phyloP scores from a whole-genome alignment of 2,113 vertebrate genomes.

The Pseudorectes ferrugineus region DNA sequence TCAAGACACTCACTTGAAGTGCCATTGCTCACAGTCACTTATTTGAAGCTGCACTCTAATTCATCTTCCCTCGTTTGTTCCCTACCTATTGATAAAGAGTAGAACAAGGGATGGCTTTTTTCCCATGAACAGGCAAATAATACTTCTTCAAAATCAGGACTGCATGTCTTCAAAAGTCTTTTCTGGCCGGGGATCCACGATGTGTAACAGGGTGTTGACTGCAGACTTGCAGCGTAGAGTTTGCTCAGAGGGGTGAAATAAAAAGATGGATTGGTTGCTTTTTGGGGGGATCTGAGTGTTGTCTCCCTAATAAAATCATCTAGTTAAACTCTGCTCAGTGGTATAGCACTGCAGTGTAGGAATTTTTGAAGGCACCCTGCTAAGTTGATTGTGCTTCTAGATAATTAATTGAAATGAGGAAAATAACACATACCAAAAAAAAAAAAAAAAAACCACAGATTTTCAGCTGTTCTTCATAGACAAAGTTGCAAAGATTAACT shows the following conservation, averaged over 20 bases:
- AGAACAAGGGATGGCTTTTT: neutral
- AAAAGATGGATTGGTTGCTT: constrained; percentile 32
- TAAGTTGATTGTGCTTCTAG: constrained; percentile 41
- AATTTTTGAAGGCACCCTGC: constrained; percentile 52
- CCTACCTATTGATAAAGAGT: neutral
- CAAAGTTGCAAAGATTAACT: neutral
- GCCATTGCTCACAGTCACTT: neutral
- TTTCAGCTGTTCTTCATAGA: constrained; percentile 1
- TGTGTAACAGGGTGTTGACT: neutral
- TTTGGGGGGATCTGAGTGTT: neutral
- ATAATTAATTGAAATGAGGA: constrained; percentile 62
- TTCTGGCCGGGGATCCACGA: neutral
- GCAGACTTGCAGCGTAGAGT: neutral
- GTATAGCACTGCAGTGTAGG: neutral
- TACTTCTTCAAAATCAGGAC: neutral
- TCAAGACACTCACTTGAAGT: neutral
- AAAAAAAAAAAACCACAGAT: neutral
- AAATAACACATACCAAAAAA: neutral
- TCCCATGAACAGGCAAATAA: neutral
- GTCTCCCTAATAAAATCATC: constrained; percentile 57
- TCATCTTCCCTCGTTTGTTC: neutral
- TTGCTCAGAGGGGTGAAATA: constrained; percentile 28
- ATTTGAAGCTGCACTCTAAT: neutral
- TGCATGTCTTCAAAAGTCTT: neutral
- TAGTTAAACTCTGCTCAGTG: constrained; percentile 46